These are phyloP conservation scores for Oryzias celebensis DNA, from an alignment of 2,113 vertebrate species.

Conservation along the genomic window DNA sequence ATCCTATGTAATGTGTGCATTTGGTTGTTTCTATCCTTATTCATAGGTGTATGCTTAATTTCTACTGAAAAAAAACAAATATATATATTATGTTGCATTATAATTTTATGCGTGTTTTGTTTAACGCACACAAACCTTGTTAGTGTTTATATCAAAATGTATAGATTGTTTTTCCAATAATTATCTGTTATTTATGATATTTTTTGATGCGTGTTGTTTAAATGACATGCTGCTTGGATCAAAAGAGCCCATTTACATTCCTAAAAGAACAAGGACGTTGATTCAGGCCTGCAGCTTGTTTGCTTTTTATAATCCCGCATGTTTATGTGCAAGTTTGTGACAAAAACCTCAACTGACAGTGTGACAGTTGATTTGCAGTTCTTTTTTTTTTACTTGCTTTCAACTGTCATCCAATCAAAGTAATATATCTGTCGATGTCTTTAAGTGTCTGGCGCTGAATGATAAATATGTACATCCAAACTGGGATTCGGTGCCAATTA, in stretches of 20 bases:
- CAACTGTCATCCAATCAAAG: conserved; percentile 71
- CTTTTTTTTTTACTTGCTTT: conserved; percentile 41
- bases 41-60: too few relatives aligned
- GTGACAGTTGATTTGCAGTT: conserved; percentile 66
- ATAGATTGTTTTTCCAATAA: conserved; percentile 15
- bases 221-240: conserved; percentile 25
- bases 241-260: conserved; percentile 45
- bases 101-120: neutral
- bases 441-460: conserved; percentile 66
- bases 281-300: conserved; percentile 53
- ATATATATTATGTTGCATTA: too few relatives aligned
- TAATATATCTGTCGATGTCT: conserved; percentile 60
- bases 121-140: neutral
- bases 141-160: conserved; percentile 4
- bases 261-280: conserved; percentile 33
- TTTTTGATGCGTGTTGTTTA: conserved; percentile 14
- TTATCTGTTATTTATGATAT: conserved; percentile 24
- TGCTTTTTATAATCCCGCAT: conserved; percentile 67
- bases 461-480: conserved; percentile 71
- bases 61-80: too few relatives aligned
- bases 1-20: too few relatives aligned
- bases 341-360: conserved; percentile 70
- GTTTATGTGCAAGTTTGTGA: conserved; percentile 67
- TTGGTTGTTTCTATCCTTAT: too few relatives aligned
- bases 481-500: conserved; percentile 70